Base-by-base conservation (phyloP, 2,797 vertebrate genomes). In the Rhadinocentrus ornatus region DNA sequence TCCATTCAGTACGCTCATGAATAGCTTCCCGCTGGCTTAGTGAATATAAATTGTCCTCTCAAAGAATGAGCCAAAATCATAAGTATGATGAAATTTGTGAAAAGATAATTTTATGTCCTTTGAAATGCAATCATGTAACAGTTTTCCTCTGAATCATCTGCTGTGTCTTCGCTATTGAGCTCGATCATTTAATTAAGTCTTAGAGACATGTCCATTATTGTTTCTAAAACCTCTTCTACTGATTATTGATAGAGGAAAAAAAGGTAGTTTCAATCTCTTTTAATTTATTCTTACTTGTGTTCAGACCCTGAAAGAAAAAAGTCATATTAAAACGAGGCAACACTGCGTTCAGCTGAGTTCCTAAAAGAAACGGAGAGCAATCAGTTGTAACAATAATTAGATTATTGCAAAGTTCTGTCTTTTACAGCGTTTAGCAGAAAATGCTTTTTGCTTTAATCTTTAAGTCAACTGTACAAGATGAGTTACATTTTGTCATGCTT, bases 311-410 rank as follows among this genome's bases (percentile, higher is more conserved):
- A 31, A 31, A 31, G 29, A 31, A 31, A 31, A 31, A 31, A 31
- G 4, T 31, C 29, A 4, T 65, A 70, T 73, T 31, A 29, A 15
- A 27, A 27, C n/a, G 15, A 85, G 68, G 75, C 77, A 67, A 46
- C 44, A 18, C 41, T 52, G 52, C 35, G 48, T 62, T n/a, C 39
- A 32, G 37, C 62, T 73, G 35, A 75, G 39, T 55, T 27, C 65
- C 41, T 57, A 35, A 73, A 72, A 63, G 68, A 86, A 91, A 91
- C 88, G 76, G 85, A 91, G 80, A 88, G 75, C 71, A 83, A 89
- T 85, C 68, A 27, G n/a, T 31, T 0, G 1, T 31, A 46, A 46
- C 53, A 37, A 55, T 39, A 26, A 57, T 56, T 24, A 56, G 35
- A 50, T 54, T 10, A 61, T 0, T 55, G 39, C 37, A 26, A 48